Conservation (phyloP, 2,888 invertebrate genomes). For the Cyclophora punctaria region DNA sequence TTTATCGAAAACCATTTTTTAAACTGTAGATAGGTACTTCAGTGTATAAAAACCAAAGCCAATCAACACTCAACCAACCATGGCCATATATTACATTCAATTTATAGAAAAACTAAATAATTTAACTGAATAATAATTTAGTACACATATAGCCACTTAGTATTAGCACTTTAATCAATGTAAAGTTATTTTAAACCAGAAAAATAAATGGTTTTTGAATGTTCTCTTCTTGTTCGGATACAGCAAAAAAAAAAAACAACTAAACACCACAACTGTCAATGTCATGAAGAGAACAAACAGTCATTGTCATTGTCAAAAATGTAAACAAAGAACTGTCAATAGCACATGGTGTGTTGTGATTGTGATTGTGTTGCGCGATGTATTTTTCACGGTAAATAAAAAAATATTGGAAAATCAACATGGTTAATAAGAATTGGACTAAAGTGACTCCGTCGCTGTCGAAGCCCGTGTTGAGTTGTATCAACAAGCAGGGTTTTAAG, state of each 20-base stretch:
- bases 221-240: neutral
- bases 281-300: neutral
- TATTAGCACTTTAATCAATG: neutral
- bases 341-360: conserved; percentile 19
- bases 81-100: too few species aligned
- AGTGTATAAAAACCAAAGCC: too few species aligned
- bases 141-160: neutral
- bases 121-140: neutral
- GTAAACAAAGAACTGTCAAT: conserved; percentile 22
- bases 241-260: conserved; percentile 4
- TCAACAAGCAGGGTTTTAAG: conserved; percentile 68
- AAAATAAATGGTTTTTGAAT: neutral
- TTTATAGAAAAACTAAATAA: too few species aligned
- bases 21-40: too few species aligned
- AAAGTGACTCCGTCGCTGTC: conserved; percentile 62
- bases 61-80: too few species aligned
- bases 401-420: conserved; percentile 18
- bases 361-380: neutral
- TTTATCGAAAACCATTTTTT: too few species aligned
- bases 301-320: conserved; percentile 2
- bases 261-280: neutral
- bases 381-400: neutral
- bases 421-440: conserved; percentile 63
- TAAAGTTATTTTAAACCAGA: neutral
- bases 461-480: conserved; percentile 62